These are phyloP conservation scores for Electrona antarctica DNA, from an alignment of 2,113 vertebrate genomes.

Conservation along the genomic window DNA sequence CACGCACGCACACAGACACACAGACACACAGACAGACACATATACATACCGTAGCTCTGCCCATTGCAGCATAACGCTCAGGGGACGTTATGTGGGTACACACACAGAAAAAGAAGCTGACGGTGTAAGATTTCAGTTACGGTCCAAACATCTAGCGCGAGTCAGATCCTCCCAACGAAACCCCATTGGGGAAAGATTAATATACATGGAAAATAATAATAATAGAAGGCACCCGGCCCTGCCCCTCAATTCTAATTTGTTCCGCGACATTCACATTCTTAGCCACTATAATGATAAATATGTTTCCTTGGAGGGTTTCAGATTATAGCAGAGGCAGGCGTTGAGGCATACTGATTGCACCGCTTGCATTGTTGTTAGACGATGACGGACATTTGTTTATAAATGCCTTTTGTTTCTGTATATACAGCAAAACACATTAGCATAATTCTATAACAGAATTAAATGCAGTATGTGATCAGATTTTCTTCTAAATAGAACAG, in stretches of 20 bases:
- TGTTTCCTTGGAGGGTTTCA: background rate
- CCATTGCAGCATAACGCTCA: conserved; percentile 20
- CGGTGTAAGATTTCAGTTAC: conserved; percentile 37
- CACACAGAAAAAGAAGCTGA: conserved; percentile 32
- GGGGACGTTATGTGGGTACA: conserved; percentile 18
- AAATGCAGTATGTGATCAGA: background rate
- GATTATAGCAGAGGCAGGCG: background rate
- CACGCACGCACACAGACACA: background rate
- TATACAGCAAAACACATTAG: background rate
- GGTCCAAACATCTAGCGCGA: conserved; percentile 26
- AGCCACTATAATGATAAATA: conserved; percentile 25
- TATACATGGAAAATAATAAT: background rate
- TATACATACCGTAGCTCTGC: background rate
- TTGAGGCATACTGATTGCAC: background rate
- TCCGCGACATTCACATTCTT: conserved; percentile 34
- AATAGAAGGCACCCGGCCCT: conserved; percentile 33
- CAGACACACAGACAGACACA: background rate
- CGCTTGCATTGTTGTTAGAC: background rate
- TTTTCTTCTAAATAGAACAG: conserved; percentile 11
- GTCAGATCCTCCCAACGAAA: conserved; percentile 25
- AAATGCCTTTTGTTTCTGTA: background rate
- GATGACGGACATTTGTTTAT: background rate
- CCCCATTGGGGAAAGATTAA: conserved; percentile 22
- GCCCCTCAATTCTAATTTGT: conserved; percentile 30
- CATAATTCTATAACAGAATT: background rate